These are phyloP conservation scores for Drosophila ohnishii DNA, from an alignment of 1,140 invertebrate species.

Conservation along the genomic window DNA sequence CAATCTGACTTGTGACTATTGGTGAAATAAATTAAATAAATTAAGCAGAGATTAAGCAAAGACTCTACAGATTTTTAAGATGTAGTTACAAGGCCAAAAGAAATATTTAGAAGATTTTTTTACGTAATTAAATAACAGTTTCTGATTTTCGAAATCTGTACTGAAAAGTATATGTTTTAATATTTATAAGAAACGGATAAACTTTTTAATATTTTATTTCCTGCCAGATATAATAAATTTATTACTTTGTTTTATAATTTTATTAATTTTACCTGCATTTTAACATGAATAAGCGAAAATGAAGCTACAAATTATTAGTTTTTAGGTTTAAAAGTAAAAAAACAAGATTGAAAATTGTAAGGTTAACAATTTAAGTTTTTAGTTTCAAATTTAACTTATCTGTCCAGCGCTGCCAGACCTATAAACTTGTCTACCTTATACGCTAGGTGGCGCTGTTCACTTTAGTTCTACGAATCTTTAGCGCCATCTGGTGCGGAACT, in stretches of 20 bases:
- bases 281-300: background rate
- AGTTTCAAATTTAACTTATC: background rate
- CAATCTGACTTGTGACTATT: conserved; percentile 8
- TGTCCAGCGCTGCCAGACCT: background rate
- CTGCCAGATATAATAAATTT: background rate
- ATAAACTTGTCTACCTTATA: background rate
- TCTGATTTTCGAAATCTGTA: background rate
- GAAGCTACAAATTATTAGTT: background rate
- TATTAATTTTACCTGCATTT: background rate
- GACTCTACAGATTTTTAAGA: conserved; percentile 1
- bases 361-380: background rate
- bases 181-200: too few species aligned
- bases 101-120: background rate
- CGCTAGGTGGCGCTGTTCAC: background rate
- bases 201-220: too few species aligned
- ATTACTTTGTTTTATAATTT: background rate
- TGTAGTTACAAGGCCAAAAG: conserved; percentile 14
- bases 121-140: background rate
- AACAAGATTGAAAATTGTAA: too few species aligned
- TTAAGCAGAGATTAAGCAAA: background rate
- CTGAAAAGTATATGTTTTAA: too few species aligned
- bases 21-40: background rate
- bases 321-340: background rate
- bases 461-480: background rate
- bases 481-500: background rate